Base-by-base conservation (phyloP, 2,797 vertebrate genomes). In the Coregonus ussuriensis region DNA sequence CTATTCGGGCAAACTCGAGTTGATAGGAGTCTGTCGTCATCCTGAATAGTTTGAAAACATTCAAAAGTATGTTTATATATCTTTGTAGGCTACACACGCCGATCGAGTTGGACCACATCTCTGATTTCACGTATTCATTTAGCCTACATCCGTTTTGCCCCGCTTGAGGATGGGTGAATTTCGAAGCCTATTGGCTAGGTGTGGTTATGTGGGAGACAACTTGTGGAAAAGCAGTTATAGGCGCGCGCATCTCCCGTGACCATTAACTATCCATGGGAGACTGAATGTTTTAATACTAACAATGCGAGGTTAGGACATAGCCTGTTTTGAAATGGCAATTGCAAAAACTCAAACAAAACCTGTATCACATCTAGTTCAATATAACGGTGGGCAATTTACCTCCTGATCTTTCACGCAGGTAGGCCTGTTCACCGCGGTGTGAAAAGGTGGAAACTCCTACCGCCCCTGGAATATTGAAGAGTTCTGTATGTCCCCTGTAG, bases 361-460 rank as follows among this genome's bases (percentile, higher is more conserved):
- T 16, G 29, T 68, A 63, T 63, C 59, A 63, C 31, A 67, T 68
- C 31, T 35, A 68, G 21, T 25, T 68, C 37, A 37, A 70, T 13
- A 37, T 47, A 70, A 70, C 68, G 71, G 52, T 33, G 52, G 47
- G 15, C 66, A 68, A 72, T 51, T 18, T 72, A 72, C 68, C 68
- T 70, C 15, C 53, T 54, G 71, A 47, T 72, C 25, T 56, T 56
- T 1, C 9, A 35, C 52, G 29, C 71, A 72, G 71, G 71, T 72
- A 72, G n/a, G 29, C 16, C 56, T 59, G 56, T 21, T 35, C 68
- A 41, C 47, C 25, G 51, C 51, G 51, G 9, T 71, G 21, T 6
- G 18, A 47, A 52, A 51, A 51, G 6, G 21, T 63, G 59, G 59
- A 13, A 47, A 63, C 59, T 63, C 59, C 25, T 63, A 63, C 18